Evolutionary conservation across 2,888 invertebrate genomes (phyloP), one percentile per base, ranked within the genome.

Genomic region (Lepidochitona cinerea): DNA sequence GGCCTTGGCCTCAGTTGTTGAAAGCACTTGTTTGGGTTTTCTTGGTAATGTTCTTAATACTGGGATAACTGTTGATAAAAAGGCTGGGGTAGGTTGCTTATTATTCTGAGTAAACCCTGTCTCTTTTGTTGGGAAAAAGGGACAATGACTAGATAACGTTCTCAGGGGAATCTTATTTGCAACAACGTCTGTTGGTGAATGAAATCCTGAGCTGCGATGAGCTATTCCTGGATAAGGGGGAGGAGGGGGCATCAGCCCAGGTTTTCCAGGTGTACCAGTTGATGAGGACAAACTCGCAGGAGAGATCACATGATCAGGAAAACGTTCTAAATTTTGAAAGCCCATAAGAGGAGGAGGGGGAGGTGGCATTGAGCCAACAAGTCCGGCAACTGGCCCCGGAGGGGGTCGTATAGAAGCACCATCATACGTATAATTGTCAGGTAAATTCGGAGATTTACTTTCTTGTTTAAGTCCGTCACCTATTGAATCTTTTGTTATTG

Each of bases 1-100:
- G 54, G 80, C 80, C 75, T 82, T 84, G 12, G 85, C 81, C 66
- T 86, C 87, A 72, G 81, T 82, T 69, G 86, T 86, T 36, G 85
- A 80, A 32, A 87, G 69, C 6, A 86, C 74, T 71, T 84, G 81
- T 66, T 82, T 82, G 2, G 85, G 76, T 77, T 84, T 82, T 35
- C 82, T 80, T 35, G 83, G 81, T 68, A 83, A 82, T 9, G 76
- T 79, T 36, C 79, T 70, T 49, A 83, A 83, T 75, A 84, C 82
- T 70, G 83, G 78, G 35, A 59, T 29, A 29, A 59, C 9, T 23
- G 59, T 59, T 29, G 59, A 59, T 59, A 59, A 59, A 29, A 59
- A 59, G 23, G 3, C 59, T 29, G 59, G 59, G 12, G 59, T 29
- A 23, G 32, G 59, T 23, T 59, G 59, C 59, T 32, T 23, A 32